Conservation (phyloP, 2,797 vertebrate species). For the Bovichtus variegatus region DNA sequence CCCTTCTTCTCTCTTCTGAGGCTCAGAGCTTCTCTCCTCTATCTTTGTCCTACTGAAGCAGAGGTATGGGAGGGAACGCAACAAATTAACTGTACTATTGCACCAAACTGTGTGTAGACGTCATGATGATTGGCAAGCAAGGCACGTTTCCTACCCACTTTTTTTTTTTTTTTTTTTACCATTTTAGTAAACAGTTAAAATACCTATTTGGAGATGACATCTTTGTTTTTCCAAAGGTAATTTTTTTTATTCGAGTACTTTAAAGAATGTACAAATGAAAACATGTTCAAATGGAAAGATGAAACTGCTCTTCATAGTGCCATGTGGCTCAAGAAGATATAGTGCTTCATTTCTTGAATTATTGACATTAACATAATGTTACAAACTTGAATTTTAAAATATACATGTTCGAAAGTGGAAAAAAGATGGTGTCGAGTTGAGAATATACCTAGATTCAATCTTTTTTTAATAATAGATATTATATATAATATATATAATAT, state of each 20-base stretch:
- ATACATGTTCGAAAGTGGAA: background rate
- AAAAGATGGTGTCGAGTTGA: background rate
- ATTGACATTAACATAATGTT: background rate
- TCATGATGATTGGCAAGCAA: conserved; percentile 11
- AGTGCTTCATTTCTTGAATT: background rate
- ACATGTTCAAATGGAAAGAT: no score
- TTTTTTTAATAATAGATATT: no score
- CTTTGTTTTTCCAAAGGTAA: background rate
- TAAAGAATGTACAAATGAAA: background rate
- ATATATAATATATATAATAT: no score
- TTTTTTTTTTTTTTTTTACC: background rate
- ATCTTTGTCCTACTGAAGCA: conserved; percentile 35
- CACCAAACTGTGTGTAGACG: conserved; percentile 14
- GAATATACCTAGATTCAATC: background rate
- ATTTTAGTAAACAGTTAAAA: background rate
- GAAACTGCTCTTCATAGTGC: background rate
- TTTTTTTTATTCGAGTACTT: background rate
- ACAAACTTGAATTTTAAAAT: background rate
- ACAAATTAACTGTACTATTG: conserved; percentile 46
- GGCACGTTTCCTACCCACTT: background rate
- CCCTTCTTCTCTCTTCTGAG: conserved; percentile 40
- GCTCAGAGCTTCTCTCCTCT: conserved; percentile 35
- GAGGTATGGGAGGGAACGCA: conserved; percentile 18
- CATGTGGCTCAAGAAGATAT: background rate
- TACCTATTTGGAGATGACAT: background rate